Conservation (phyloP, 2,113 vertebrate genomes). For the Eptesicus fuscus region DNA sequence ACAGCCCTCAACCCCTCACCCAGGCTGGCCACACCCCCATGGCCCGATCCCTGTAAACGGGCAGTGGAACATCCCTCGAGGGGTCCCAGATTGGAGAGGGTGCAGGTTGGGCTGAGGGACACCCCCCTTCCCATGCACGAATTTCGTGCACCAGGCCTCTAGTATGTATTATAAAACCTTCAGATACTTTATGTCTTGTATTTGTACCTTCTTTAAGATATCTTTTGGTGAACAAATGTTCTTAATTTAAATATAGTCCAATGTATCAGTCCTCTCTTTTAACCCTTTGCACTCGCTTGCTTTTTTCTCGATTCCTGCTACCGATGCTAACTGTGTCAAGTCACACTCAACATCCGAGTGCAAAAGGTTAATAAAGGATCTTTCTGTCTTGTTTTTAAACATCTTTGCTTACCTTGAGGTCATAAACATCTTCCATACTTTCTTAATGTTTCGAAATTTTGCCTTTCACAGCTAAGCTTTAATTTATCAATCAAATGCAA, state of each 20-base stretch:
- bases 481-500: background rate
- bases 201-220: background rate
- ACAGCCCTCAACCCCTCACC: no score
- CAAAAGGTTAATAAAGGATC: background rate
- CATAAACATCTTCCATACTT: background rate
- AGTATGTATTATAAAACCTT: background rate
- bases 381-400: background rate
- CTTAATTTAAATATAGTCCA: background rate
- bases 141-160: no score
- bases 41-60: no score
- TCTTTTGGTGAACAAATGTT: background rate
- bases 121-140: no score
- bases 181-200: background rate
- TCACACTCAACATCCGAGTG: no score
- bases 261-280: background rate
- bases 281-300: no score
- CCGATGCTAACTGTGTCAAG: no score
- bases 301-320: no score
- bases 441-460: background rate
- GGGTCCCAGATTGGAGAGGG: no score
- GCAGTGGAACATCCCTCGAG: no score
- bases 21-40: no score
- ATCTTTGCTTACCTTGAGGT: background rate
- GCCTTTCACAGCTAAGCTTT: background rate
- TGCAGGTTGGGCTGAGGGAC: no score